These are phyloP conservation scores for Idaea straminata DNA, from an alignment of 2,888 invertebrate genomes.

Conservation along the genomic window DNA sequence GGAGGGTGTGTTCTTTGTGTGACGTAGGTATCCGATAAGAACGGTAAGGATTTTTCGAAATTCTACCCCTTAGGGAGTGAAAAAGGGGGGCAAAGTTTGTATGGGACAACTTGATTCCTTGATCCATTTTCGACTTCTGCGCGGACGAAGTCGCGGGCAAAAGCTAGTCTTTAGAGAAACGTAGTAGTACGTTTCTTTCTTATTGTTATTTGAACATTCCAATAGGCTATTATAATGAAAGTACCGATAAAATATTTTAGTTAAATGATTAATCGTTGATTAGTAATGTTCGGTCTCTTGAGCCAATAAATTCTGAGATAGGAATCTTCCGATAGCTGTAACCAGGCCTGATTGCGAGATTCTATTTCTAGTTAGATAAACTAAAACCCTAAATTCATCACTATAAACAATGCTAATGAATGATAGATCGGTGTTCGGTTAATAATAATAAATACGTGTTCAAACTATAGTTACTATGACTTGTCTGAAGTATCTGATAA, in stretches of 20 bases:
- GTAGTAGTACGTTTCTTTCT: too few relatives aligned
- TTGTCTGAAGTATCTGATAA: not conserved
- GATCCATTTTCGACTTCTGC: too few relatives aligned
- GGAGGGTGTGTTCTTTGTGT: too few relatives aligned
- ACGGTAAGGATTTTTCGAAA: too few relatives aligned
- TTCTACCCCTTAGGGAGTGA: too few relatives aligned
- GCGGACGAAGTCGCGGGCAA: too few relatives aligned
- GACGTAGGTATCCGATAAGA: too few relatives aligned
- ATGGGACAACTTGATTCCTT: too few relatives aligned
- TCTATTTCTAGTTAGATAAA: not conserved
- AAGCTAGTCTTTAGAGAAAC: too few relatives aligned
- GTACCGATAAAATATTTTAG: not conserved
- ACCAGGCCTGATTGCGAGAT: not conserved
- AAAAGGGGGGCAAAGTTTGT: too few relatives aligned
- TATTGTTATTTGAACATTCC: too few relatives aligned
- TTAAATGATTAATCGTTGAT: not conserved
- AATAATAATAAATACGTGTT: not conserved
- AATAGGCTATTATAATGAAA: not conserved
- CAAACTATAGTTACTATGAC: not conserved
- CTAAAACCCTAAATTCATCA: not conserved
- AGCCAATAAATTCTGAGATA: not conserved
- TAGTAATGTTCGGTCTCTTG: not conserved
- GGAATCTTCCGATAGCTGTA: not conserved
- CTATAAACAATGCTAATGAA: not conserved
- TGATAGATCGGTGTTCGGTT: not conserved